Evolutionary conservation across 2,113 vertebrate genomes (phyloP).

Genomic region (Marcusenius ussheri): DNA sequence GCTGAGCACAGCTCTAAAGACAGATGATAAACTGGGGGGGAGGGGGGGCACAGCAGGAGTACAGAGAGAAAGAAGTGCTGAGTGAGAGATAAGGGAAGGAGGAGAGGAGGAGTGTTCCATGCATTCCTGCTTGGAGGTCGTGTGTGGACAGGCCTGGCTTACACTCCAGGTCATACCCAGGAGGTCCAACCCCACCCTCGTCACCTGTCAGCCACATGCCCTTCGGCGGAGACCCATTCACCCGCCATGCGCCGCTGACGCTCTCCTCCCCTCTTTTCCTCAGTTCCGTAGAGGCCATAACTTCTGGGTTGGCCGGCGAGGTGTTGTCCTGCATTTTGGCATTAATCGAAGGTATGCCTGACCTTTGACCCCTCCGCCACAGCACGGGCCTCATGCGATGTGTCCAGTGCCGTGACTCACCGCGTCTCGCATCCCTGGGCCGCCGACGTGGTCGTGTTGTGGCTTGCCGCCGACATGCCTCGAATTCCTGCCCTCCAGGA

Average conservation of each 20-base stretch:
- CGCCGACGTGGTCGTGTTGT: neutral
- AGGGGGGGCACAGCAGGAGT: neutral
- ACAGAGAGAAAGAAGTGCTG: neutral
- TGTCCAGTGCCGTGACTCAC: neutral
- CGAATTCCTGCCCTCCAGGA: constrained; percentile 15
- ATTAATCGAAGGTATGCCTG: neutral
- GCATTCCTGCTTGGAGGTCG: neutral
- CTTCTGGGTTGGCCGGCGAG: neutral
- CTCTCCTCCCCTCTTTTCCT: neutral
- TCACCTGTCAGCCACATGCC: constrained; percentile 5
- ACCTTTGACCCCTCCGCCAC: neutral
- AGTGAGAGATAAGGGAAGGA: neutral
- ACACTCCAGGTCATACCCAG: neutral
- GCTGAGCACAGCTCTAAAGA: neutral
- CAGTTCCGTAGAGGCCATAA: neutral
- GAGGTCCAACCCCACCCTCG: neutral
- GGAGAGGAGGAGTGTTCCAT: neutral
- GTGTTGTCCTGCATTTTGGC: neutral
- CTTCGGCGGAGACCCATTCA: neutral
- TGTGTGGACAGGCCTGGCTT: constrained; percentile 9
- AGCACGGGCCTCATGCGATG: neutral
- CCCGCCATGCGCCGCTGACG: neutral
- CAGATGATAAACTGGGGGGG: neutral
- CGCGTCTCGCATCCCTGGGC: neutral
- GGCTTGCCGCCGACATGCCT: constrained; percentile 17